A percentile compares a stretch with the other conserved stretches of the same genome.
phyloP scores from a whole-genome alignment of 2,888 invertebrate genomes.

The Clepsis dumicolana region DNA sequence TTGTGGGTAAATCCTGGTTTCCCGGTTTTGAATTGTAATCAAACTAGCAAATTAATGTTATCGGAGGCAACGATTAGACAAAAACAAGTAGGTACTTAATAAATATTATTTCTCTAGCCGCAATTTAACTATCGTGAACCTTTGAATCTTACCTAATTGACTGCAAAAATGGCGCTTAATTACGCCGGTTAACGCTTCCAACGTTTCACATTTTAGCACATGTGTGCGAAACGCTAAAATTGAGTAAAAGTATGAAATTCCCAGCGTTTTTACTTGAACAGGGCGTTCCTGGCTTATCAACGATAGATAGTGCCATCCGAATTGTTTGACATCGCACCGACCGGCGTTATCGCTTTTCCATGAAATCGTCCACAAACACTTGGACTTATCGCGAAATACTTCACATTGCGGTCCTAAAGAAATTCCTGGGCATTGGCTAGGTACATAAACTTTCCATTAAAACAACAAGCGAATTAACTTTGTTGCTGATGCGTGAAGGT shows the following conservation, averaged over 20 bases:
- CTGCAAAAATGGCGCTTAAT: constrained; percentile 18
- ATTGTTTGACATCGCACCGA: constrained; percentile 66
- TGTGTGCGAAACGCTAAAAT: constrained; percentile 14
- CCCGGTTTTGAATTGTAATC: background rate
- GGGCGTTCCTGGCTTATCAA: constrained; percentile 64
- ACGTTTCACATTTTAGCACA: constrained; percentile 20
- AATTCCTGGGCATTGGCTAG: constrained; percentile 45
- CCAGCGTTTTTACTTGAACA: constrained; percentile 48
- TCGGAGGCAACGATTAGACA: constrained; percentile 4
- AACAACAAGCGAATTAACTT: constrained; percentile 31
- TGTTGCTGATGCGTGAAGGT: constrained; percentile 35
- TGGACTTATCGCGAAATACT: constrained; percentile 78
- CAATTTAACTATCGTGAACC: constrained; percentile 9
- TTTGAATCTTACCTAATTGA: constrained; percentile 18
- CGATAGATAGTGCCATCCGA: constrained; percentile 74
- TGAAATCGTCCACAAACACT: constrained; percentile 78
- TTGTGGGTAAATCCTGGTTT: constrained; percentile 4
- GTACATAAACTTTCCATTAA: constrained; percentile 29
- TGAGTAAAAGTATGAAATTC: constrained; percentile 26
- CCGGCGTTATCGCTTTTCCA: constrained; percentile 76
- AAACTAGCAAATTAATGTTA: constrained; percentile 7
- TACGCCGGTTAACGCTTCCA: constrained; percentile 18
- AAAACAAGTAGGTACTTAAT: background rate
- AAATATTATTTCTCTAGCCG: constrained; percentile 4
- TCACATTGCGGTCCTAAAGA: constrained; percentile 66